Conservation (phyloP, 2,113 vertebrate species). For the Orcinus orca region DNA sequence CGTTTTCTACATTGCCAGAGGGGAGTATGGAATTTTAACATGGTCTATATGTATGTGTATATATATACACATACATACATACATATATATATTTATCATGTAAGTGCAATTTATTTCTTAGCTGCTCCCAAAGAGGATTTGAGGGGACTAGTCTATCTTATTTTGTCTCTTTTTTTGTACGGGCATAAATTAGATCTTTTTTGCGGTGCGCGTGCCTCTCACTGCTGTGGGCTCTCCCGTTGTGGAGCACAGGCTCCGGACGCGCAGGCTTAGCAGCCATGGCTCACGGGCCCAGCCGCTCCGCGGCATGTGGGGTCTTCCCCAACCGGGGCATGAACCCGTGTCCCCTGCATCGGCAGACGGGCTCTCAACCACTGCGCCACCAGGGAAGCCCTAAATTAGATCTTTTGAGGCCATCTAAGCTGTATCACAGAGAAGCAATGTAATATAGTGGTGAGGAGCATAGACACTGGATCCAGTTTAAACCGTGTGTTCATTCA, state of each 20-base stretch:
- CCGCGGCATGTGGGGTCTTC: too few relatives aligned
- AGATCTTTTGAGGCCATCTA: neutral
- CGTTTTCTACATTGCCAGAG: neutral
- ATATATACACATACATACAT: rapidly evolving
- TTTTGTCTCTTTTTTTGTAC: neutral
- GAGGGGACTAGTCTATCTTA: neutral
- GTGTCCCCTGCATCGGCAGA: too few relatives aligned
- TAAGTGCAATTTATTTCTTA: constrained; percentile 41
- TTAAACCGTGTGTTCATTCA: neutral
- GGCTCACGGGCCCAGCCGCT: too few relatives aligned
- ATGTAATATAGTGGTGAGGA: neutral
- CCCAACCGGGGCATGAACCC: too few relatives aligned
- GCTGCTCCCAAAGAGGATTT: neutral
- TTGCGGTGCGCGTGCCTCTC: too few relatives aligned
- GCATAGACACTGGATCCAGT: neutral
- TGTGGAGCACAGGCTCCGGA: too few relatives aligned
- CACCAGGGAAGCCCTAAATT: neutral
- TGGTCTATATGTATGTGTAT: rapidly evolving
- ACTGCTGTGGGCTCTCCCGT: too few relatives aligned
- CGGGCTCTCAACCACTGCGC: too few relatives aligned
- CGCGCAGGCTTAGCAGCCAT: too few relatives aligned
- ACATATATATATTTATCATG: neutral
- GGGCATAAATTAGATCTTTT: constrained; percentile 8
- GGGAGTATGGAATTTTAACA: constrained; percentile 25
- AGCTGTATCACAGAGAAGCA: neutral